A percentile compares a stretch with the other conserved stretches of the same genome.
These are phyloP conservation scores for Chymomyza amoena DNA, from an alignment of 2,888 invertebrate genomes.

Conservation along the genomic window DNA sequence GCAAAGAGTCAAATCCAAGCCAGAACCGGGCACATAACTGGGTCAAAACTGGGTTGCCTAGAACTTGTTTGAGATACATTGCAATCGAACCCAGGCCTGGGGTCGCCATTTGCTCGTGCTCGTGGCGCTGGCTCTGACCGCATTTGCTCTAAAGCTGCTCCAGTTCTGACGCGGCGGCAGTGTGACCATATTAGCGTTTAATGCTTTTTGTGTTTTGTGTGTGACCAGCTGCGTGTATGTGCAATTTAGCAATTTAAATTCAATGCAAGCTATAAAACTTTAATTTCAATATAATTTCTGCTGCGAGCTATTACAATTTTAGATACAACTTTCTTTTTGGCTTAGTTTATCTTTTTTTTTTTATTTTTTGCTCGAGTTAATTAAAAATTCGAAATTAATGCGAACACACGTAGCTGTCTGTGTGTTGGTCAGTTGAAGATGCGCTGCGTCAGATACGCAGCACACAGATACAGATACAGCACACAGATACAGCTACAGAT, in stretches of 20 bases:
- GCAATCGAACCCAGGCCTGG: not conserved
- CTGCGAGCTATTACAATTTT: constrained; percentile 14
- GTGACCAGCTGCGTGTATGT: not conserved
- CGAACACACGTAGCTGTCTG: constrained; percentile 14
- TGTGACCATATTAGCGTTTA: no score
- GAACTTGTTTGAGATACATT: constrained; percentile 38
- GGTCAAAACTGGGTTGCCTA: constrained; percentile 42
- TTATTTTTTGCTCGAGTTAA: constrained; percentile 46
- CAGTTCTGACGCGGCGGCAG: not conserved
- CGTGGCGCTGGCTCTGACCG: not conserved
- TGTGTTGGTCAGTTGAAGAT: not conserved
- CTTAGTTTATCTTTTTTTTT: constrained; percentile 24
- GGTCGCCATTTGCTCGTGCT: not conserved
- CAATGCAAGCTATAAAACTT: constrained; percentile 19
- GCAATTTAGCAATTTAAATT: not conserved
- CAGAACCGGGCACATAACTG: constrained; percentile 42
- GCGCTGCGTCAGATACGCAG: not conserved
- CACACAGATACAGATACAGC: constrained; percentile 10
- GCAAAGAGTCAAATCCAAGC: not conserved
- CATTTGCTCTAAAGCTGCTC: not conserved
- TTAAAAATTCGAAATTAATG: constrained; percentile 67
- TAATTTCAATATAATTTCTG: constrained; percentile 29
- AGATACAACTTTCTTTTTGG: constrained; percentile 58
- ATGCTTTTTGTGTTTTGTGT: not conserved
- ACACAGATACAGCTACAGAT: constrained; percentile 10